Percentiles rank a stretch among this genome's conserved stretches.
Evolutionary conservation across 2,113 vertebrate species (phyloP).

Genomic region (Dasyornis broadbenti): DNA sequence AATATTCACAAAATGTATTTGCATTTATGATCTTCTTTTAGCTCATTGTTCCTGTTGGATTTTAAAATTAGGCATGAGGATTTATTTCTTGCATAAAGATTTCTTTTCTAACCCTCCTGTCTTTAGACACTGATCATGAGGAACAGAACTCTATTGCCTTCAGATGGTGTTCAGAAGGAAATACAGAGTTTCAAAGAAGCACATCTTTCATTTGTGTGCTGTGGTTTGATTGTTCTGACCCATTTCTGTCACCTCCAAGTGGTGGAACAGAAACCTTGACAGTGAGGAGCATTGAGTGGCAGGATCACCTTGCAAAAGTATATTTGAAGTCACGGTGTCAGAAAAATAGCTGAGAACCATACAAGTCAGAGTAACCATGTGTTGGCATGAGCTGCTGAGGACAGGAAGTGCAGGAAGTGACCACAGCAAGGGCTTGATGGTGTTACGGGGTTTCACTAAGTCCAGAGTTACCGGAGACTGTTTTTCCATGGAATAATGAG

Average conservation of each 20-base stretch:
- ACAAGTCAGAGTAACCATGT: background rate
- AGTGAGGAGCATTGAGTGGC: background rate
- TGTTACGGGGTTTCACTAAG: background rate
- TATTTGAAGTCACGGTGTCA: background rate
- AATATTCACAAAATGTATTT: background rate
- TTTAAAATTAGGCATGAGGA: background rate
- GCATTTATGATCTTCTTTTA: background rate
- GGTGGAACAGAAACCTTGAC: background rate
- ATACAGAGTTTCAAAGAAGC: background rate
- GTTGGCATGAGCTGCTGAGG: background rate
- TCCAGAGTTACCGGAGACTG: background rate
- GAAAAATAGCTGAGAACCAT: background rate
- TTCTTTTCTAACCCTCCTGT: background rate
- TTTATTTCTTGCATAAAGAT: background rate
- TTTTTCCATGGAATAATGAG: background rate
- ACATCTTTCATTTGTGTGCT: background rate
- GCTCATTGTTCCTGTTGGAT: background rate
- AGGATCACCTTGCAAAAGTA: background rate
- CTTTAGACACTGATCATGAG: background rate
- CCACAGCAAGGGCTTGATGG: background rate
- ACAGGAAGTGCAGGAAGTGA: background rate
- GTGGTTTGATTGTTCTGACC: background rate
- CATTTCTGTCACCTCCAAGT: background rate
- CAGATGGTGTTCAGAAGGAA: background rate
- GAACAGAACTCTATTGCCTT: background rate